Evolutionary conservation across 2,113 vertebrate species (phyloP).

Genomic region (Trematomus loennbergii): DNA sequence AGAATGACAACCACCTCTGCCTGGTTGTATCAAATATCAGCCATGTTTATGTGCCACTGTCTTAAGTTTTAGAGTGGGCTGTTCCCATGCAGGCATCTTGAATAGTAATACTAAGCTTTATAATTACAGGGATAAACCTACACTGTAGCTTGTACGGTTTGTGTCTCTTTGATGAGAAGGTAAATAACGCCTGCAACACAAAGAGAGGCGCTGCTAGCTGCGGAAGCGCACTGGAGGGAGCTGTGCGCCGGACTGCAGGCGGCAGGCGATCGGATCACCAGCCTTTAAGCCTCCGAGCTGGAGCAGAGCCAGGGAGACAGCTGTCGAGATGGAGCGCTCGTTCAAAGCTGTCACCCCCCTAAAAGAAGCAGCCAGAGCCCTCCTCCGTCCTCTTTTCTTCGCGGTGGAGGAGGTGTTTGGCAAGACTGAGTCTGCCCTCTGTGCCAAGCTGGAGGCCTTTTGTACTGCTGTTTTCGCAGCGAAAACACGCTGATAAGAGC

Average conservation of each 20-base stretch:
- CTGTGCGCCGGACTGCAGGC: constrained; percentile 84
- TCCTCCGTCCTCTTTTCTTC: constrained; percentile 65
- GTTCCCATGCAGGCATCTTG: not conserved
- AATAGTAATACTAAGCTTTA: not conserved
- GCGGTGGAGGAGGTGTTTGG: constrained; percentile 79
- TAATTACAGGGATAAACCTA: not conserved
- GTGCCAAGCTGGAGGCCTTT: constrained; percentile 75
- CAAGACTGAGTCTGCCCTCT: constrained; percentile 61
- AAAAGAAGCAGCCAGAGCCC: constrained; percentile 83
- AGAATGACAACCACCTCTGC: not conserved
- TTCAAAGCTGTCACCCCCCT: constrained; percentile 94
- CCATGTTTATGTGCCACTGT: not conserved
- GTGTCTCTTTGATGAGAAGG: constrained; percentile 35
- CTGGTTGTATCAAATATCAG: constrained; percentile 5
- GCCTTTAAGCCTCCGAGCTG: constrained; percentile 90
- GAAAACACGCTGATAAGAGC: constrained; percentile 68
- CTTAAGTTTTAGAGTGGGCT: constrained; percentile 11
- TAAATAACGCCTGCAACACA: constrained; percentile 26
- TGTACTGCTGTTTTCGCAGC: constrained; percentile 70
- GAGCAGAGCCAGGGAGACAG: constrained; percentile 96
- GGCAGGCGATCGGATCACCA: constrained; percentile 86
- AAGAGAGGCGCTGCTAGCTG: constrained; percentile 60
- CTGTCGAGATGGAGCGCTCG: constrained; percentile 95
- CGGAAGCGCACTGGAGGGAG: constrained; percentile 84
- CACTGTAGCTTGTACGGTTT: constrained; percentile 16